Evolutionary conservation across 2,888 invertebrate species (phyloP).

Genomic region (Lampropteryx suffumata): DNA sequence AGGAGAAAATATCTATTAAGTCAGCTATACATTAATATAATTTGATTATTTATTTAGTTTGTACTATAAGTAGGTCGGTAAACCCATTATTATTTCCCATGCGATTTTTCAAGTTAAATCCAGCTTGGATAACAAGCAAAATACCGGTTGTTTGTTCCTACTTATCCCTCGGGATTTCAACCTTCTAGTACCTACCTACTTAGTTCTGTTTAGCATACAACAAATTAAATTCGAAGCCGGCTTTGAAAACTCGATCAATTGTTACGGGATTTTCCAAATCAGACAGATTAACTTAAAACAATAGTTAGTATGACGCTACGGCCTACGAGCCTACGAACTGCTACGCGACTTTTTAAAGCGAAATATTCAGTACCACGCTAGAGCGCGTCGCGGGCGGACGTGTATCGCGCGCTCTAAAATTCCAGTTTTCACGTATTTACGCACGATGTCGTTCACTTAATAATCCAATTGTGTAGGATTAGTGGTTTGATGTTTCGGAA

Average conservation of each 20-base stretch:
- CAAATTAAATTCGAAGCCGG: not conserved
- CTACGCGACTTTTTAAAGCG: slow-evolving; percentile 42
- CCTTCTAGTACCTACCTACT: not conserved
- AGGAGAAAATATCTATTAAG: no score
- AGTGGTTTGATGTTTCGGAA: slow-evolving; percentile 57
- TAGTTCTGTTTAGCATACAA: slow-evolving; percentile 2
- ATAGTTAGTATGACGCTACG: slow-evolving; percentile 29
- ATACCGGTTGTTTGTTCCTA: slow-evolving; percentile 1
- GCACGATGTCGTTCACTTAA: slow-evolving; percentile 58
- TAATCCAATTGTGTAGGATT: slow-evolving; percentile 67
- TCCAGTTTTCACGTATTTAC: slow-evolving; percentile 55
- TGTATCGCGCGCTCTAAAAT: slow-evolving; percentile 36
- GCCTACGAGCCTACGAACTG: slow-evolving; percentile 44
- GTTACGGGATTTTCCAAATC: slow-evolving; percentile 56
- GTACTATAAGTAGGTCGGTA: no score
- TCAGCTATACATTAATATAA: no score
- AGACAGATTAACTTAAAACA: slow-evolving; percentile 25
- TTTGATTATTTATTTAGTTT: no score
- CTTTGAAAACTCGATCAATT: slow-evolving; percentile 58
- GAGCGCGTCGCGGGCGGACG: slow-evolving; percentile 42
- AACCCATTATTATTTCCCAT: no score
- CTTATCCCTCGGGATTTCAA: slow-evolving; percentile 3
- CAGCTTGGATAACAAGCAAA: not conserved
- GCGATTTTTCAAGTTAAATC: slow-evolving; percentile 7
- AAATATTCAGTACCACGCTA: slow-evolving; percentile 60